Base-by-base conservation (phyloP, 2,113 vertebrate genomes). In the Romanogobio albipinnatus region DNA sequence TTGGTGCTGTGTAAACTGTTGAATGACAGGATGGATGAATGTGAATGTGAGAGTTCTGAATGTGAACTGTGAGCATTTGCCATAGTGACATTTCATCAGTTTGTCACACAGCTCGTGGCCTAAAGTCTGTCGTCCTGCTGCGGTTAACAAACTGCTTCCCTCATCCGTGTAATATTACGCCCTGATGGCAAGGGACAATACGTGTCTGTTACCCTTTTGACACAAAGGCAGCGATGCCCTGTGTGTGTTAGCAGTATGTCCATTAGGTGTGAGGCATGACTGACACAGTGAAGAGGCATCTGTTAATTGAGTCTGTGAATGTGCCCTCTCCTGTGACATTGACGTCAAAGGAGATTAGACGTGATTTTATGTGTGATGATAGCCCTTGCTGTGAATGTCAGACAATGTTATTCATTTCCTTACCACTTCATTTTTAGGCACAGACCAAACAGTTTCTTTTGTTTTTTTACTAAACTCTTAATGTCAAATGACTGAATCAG, bases 281-380 rank as follows among this genome's bases (percentile, higher is more conserved):
- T 43, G 90, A 83, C 88, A 91, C 84, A 86, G 66, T 13, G 84
- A 83, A 74, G 84, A 90, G 86, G 89, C 85, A 90, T 90, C 85
- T 88, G 85, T 88, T 86, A 86, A 82, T 85, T 74, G 81, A 86
- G 66, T 87, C 84, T 89, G 29, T 33, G 73, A 64, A 82, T 71
- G 83, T 76, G 84, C 89, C 88, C 85, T 90, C 91, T 88, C 86
- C 86, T 81, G 86, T 92, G 91, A 89, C 89, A 91, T 62, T 92
- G 93, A 94, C 92, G 93, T 94, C 91, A 92, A 88, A 84, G 76
- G 71, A 58, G 93, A 92, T 91, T 92, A 93, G 93, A 94, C 91
- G 39, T 88, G 87, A 87, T 90, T 91, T 89, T 89, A 91, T 90
- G 88, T 91, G 91, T 88, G 85, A 87, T 91, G 91, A 89, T 92